Conservation (phyloP, 2,797 vertebrate genomes). For the Microctenopoma lineatum region DNA sequence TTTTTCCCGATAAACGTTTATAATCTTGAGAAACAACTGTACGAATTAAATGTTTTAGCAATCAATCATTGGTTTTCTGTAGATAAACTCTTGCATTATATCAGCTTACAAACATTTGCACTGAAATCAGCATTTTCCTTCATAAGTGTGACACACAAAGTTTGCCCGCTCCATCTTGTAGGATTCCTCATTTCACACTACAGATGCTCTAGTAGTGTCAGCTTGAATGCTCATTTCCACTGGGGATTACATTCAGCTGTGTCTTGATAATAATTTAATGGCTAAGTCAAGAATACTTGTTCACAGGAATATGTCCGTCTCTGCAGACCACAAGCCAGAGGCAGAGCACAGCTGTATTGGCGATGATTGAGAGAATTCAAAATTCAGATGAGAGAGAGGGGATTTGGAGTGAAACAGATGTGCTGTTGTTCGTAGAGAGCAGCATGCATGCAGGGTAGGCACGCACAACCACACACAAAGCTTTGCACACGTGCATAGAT, state of each 20-base stretch:
- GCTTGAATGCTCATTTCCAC: conserved; percentile 53
- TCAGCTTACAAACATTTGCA: conserved; percentile 11
- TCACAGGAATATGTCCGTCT: conserved; percentile 47
- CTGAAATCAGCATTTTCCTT: conserved; percentile 7
- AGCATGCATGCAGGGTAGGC: conserved; percentile 38
- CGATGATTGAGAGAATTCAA: conserved; percentile 68
- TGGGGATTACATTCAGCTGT: conserved; percentile 42
- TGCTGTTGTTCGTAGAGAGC: conserved; percentile 59
- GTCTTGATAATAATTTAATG: conserved; percentile 61
- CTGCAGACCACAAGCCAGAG: conserved; percentile 33
- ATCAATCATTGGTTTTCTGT: conserved; percentile 2
- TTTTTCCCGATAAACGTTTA: conserved; percentile 29
- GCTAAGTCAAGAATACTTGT: conserved; percentile 60
- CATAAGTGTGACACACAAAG: conserved; percentile 37
- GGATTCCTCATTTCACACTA: conserved; percentile 28
- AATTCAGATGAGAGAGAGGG: conserved; percentile 73
- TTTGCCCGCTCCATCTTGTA: conserved; percentile 12
- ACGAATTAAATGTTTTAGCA: conserved; percentile 9
- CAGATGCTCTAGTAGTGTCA: conserved; percentile 35
- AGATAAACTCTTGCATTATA: conserved; percentile 14
- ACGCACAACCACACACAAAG: conserved; percentile 54
- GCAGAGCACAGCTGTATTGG: conserved; percentile 41
- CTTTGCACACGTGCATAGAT: conserved; percentile 57
- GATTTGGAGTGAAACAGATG: conserved; percentile 76
- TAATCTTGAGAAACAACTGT: conserved; percentile 19